Conservation (phyloP, 2,888 invertebrate genomes). For the Limenitis arthemis region DNA sequence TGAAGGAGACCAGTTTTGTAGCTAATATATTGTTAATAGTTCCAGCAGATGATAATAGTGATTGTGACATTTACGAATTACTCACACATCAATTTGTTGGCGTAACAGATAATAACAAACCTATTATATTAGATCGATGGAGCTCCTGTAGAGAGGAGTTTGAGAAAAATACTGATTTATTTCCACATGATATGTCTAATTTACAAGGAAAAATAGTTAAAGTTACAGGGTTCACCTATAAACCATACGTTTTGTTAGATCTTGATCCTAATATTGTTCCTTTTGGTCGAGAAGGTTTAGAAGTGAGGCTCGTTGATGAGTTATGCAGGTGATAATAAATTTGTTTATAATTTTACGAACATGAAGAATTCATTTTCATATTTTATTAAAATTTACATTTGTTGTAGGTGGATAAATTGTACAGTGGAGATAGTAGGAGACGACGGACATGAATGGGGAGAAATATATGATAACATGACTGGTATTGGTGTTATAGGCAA, state of each 20-base stretch:
- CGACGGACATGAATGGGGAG: constrained; percentile 76
- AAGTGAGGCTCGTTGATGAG: constrained; percentile 60
- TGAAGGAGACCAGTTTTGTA: constrained; percentile 44
- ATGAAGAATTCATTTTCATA: too few species aligned
- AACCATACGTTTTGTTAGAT: constrained; percentile 69
- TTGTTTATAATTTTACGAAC: too few species aligned
- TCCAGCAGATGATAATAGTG: constrained; percentile 25
- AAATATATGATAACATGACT: constrained; percentile 74
- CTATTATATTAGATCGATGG: constrained; percentile 53
- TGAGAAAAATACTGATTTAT: constrained; percentile 43
- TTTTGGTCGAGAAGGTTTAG: constrained; percentile 67
- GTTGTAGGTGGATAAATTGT: constrained; percentile 59
- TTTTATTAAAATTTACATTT: too few species aligned
- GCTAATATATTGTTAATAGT: constrained; percentile 48
- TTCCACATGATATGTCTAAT: constrained; percentile 62
- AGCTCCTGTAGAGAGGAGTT: constrained; percentile 44
- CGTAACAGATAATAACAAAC: constrained; percentile 31
- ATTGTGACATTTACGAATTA: constrained; percentile 42
- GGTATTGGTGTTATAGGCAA: constrained; percentile 77
- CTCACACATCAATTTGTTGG: constrained; percentile 60
- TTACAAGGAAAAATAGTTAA: constrained; percentile 59
- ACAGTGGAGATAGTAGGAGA: constrained; percentile 62
- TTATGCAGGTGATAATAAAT: constrained; percentile 54
- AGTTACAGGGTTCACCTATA: constrained; percentile 72
- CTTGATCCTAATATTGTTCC: constrained; percentile 40